Percentiles rank a stretch among this genome's conserved stretches.
phyloP scores from a whole-genome alignment of 2,888 invertebrate species.

The Nasonia oneida region DNA sequence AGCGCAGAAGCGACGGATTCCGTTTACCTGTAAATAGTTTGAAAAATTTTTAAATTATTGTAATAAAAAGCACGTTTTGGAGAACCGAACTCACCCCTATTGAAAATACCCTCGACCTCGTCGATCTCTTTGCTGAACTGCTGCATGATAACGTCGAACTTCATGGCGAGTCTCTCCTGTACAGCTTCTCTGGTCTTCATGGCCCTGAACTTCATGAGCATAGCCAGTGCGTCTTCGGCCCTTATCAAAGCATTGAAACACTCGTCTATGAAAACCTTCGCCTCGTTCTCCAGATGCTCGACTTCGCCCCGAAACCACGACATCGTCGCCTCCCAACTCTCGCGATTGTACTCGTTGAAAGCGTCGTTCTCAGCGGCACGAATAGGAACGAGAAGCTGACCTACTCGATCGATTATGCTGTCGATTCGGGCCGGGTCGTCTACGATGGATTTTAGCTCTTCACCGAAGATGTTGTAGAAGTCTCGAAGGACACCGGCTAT shows the following conservation, averaged over 20 bases:
- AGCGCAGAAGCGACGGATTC: slow-evolving; percentile 86
- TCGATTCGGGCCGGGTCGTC: slow-evolving; percentile 93
- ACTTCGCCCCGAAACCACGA: slow-evolving; percentile 89
- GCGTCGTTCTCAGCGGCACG: slow-evolving; percentile 89
- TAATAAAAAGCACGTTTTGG: not conserved
- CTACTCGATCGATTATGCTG: slow-evolving; percentile 89
- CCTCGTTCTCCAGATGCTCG: slow-evolving; percentile 87
- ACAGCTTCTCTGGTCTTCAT: slow-evolving; percentile 89
- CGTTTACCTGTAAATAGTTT: slow-evolving; percentile 80
- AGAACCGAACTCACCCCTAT: slow-evolving; percentile 79
- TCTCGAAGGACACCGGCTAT: slow-evolving; percentile 90
- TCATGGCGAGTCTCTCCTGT: slow-evolving; percentile 86
- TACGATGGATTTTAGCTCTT: slow-evolving; percentile 92
- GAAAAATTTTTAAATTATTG: not conserved
- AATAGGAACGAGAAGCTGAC: slow-evolving; percentile 87
- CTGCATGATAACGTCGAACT: slow-evolving; percentile 91
- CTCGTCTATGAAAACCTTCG: slow-evolving; percentile 91
- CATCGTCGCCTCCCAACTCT: slow-evolving; percentile 93
- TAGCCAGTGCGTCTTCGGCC: slow-evolving; percentile 90
- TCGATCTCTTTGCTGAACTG: slow-evolving; percentile 92
- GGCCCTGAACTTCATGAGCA: slow-evolving; percentile 89
- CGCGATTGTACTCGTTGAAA: slow-evolving; percentile 88
- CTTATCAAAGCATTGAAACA: slow-evolving; percentile 90
- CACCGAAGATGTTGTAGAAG: slow-evolving; percentile 94
- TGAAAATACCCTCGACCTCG: slow-evolving; percentile 85